These are phyloP conservation scores for Telmatherina bonti DNA, from an alignment of 2,797 vertebrate species.

Conservation along the genomic window DNA sequence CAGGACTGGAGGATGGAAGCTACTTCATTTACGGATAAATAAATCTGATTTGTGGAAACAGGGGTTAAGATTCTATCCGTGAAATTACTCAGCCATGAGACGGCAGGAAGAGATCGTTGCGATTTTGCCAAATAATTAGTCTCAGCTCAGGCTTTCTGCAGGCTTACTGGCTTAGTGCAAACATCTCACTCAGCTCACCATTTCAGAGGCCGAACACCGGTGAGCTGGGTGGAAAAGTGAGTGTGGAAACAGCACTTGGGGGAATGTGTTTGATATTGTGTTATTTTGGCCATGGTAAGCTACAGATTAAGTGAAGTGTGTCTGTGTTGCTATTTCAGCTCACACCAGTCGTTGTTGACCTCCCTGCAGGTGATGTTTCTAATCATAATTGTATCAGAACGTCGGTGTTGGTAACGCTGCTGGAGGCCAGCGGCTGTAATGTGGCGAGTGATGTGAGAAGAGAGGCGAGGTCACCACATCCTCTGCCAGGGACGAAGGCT, in stretches of 20 bases:
- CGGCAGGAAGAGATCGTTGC: conserved; percentile 62
- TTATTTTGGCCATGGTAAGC: conserved; percentile 32
- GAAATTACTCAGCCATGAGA: conserved; percentile 71
- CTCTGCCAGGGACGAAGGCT: conserved; percentile 68
- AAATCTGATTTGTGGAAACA: conserved; percentile 68
- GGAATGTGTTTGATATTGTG: conserved; percentile 53
- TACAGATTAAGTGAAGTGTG: conserved; percentile 61
- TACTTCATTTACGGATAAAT: conserved; percentile 77
- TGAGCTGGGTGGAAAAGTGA: conserved; percentile 28
- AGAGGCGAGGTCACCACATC: conserved; percentile 76
- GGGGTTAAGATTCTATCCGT: conserved; percentile 76
- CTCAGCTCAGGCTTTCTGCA: conserved; percentile 50
- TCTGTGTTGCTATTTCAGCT: conserved; percentile 40
- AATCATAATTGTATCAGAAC: conserved; percentile 77
- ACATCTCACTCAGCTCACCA: conserved; percentile 38
- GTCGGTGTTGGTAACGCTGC: conserved; percentile 60
- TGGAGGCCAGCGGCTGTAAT: conserved; percentile 35
- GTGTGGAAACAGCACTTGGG: conserved; percentile 32
- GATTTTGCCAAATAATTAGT: conserved; percentile 79
- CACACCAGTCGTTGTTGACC: conserved; percentile 62
- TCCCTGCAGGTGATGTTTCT: conserved; percentile 73
- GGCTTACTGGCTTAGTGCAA: conserved; percentile 52
- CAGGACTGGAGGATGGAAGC: conserved; percentile 41
- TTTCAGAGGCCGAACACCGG: conserved; percentile 27
- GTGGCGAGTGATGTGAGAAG: conserved; percentile 42